Conservation (phyloP, 2,888 invertebrate genomes). For the Nephrotoma appendiculata region DNA sequence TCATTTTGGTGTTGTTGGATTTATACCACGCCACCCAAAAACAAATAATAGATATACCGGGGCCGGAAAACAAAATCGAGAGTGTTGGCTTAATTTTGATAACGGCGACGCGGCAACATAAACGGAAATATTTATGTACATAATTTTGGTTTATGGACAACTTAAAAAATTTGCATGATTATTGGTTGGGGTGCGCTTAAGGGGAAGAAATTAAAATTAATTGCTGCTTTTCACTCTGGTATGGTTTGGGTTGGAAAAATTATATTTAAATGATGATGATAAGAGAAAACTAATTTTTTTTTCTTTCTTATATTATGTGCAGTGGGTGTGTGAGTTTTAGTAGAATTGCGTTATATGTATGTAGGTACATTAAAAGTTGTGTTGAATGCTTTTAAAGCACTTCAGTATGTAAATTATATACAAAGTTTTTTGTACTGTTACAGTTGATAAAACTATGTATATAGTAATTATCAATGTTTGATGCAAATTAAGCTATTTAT, state of each 20-base stretch:
- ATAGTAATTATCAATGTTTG: no score
- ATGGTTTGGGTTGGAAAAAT: neutral
- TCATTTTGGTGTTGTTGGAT: neutral
- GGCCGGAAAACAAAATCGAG: neutral
- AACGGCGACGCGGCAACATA: neutral
- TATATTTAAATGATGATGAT: neutral
- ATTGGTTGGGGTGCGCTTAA: neutral
- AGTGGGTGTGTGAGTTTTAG: neutral
- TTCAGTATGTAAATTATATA: no score
- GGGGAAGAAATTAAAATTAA: neutral
- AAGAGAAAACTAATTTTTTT: neutral
- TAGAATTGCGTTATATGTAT: no score
- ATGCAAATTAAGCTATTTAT: no score
- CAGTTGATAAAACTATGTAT: no score
- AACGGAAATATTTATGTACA: neutral
- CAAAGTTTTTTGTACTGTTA: no score
- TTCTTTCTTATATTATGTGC: neutral
- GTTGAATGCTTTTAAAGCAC: no score
- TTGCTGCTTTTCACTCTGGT: neutral
- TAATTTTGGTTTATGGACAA: neutral
- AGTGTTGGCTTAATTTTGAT: neutral
- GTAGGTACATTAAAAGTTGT: no score
- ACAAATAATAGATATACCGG: neutral
- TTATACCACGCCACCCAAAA: no score
- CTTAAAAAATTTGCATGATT: neutral